A percentile compares a stretch with the other conserved stretches of the same genome.
phyloP scores from a whole-genome alignment of 2,113 vertebrate genomes.

The Leptobrachium leishanense region DNA sequence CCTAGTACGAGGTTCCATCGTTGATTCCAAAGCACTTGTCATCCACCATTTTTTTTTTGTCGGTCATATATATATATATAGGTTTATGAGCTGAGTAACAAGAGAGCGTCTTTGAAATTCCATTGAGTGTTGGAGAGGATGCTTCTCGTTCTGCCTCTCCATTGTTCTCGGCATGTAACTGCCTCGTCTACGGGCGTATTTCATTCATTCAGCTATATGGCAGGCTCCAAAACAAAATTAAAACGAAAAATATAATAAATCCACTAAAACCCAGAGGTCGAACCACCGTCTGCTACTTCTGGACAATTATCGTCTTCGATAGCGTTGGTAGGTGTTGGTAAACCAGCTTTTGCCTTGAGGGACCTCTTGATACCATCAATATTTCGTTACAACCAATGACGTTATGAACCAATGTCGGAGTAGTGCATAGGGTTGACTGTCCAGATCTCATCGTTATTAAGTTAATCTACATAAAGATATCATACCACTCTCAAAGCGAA shows the following conservation, averaged over 20 bases:
- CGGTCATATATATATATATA: not conserved
- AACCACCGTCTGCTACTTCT: not conserved
- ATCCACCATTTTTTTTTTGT: not conserved
- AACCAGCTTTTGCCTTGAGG: not conserved
- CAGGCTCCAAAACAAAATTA: not conserved
- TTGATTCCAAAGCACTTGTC: not conserved
- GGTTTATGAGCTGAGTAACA: not conserved
- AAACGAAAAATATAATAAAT: not conserved
- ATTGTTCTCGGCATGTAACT: not conserved
- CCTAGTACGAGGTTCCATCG: slow-evolving; percentile 3
- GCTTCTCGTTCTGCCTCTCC: slow-evolving; percentile 1
- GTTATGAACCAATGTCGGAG: not conserved
- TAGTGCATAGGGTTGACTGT: slow-evolving; percentile 24
- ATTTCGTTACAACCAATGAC: not conserved
- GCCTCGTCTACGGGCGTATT: not conserved
- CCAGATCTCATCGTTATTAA: not conserved
- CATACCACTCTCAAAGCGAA: not conserved
- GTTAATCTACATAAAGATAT: not conserved
- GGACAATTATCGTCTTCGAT: not conserved
- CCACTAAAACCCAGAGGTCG: not conserved
- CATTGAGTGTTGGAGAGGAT: not conserved
- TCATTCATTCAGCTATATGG: slow-evolving; percentile 11
- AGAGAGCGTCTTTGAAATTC: slow-evolving; percentile 1
- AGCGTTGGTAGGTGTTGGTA: not conserved
- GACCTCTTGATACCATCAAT: not conserved